A percentile compares a stretch with the other conserved stretches of the same genome.
These are phyloP conservation scores for Delichon dasypus DNA, from an alignment of 2,797 vertebrate genomes.

Conservation along the genomic window DNA sequence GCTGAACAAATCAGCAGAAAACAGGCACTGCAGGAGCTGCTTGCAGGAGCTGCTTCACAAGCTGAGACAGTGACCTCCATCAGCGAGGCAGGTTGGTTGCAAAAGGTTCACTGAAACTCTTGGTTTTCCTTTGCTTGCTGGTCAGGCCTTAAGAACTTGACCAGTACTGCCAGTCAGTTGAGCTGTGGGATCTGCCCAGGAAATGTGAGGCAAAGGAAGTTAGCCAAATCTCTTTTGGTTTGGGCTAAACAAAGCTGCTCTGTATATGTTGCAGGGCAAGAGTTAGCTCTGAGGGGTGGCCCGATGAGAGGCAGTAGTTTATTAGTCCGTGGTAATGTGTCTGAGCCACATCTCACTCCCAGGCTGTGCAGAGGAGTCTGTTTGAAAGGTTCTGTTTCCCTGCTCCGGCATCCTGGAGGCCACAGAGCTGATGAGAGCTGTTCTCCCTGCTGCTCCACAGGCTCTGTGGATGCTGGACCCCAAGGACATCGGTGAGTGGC, in stretches of 20 bases:
- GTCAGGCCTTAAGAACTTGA: background rate
- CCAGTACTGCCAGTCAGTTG: background rate
- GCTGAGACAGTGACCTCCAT: background rate
- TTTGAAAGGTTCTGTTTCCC: background rate
- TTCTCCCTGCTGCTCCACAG: slow-evolving; percentile 65
- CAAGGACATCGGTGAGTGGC: slow-evolving; percentile 88
- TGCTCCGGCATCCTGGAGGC: background rate
- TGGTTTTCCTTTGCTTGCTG: background rate
- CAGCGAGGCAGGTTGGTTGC: background rate
- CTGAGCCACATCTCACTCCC: background rate
- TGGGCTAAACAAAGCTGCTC: background rate
- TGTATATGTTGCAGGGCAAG: background rate
- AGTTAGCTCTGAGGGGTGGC: background rate
- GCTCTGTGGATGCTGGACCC: slow-evolving; percentile 96
- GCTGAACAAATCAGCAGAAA: background rate
- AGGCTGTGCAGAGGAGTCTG: background rate
- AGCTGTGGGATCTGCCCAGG: background rate
- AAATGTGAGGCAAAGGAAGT: background rate
- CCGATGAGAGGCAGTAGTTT: background rate
- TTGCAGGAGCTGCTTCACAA: background rate
- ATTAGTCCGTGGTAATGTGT: background rate
- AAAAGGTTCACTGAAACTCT: background rate
- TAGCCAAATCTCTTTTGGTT: background rate
- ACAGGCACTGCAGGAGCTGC: background rate
- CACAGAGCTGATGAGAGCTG: background rate